Evolutionary conservation across 30 jellyfish, hydroid and myxozoan species (phyloP), one percentile per base, ranked within the genome.

Genomic region (Aurelia aurita complex sp. Pacific): DNA sequence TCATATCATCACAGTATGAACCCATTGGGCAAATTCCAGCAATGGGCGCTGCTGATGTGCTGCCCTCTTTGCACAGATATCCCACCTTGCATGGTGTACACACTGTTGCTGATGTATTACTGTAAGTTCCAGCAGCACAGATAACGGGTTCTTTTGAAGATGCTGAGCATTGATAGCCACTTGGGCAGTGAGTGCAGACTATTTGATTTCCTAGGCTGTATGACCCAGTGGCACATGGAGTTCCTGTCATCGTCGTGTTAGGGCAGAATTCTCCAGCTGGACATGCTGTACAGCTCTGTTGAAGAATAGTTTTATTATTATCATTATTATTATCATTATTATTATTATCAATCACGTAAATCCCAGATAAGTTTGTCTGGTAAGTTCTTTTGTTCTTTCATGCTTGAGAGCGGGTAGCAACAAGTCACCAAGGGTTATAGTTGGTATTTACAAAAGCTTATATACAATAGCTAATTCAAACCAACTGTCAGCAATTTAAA

Each of bases 1-100:
- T 64, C 57, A 60, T 53, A 74, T 95, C 97, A 11, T 76, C 90
- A 77, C 99, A 95, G 88, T 85, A 95, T 9, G 86, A 95, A 19
- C 99, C 97, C 90, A 68, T 65, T 2, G 97, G 97, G 84, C 99
- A 95, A 11, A 89, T 12, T 16, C 99, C 97, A 33, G 79, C 71
- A 2, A 57, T 59, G 4, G 99, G 99, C 4, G 67, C 73, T 13
- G 97, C 85, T 17, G 91, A 57, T 10, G 88, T 83, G 77, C 99
- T 95, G 5, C 99, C 99, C 60, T 80, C 96, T n/a, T 63, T 71
- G 91, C 99, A 95, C 0, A 86, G 32, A 69, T 95, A 95, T 18
- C 99, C 99, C 1, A 85, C 73, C 6, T 83, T 38, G 67, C 99
- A 95, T 16, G 90, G 86, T 3, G 90, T 55, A 66, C 99, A 95